phyloP scores from a whole-genome alignment of 2,113 vertebrate species.

The Machaerirhynchus nigripectus region DNA sequence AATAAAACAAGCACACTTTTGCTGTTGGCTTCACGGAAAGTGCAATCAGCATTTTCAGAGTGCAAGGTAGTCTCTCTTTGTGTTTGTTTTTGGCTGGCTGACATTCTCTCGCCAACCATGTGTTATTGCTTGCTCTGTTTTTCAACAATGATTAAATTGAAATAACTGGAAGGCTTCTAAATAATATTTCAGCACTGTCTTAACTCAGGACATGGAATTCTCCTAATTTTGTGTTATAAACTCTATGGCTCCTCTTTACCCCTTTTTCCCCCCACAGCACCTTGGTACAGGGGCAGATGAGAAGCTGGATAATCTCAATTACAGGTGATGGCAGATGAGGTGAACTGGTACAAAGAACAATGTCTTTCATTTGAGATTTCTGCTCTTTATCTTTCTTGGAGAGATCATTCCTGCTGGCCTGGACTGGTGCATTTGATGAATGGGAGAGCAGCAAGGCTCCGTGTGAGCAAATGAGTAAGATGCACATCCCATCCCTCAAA shows the following conservation, averaged over 20 bases:
- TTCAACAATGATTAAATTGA: not conserved
- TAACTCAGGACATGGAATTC: not conserved
- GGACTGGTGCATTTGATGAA: slow-evolving; percentile 11
- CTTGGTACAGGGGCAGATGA: not conserved
- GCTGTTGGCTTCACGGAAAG: slow-evolving; percentile 11
- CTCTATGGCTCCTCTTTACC: not conserved
- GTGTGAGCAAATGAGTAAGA: not conserved
- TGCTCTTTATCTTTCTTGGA: slow-evolving; percentile 25
- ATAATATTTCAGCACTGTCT: not conserved
- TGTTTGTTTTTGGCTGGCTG: not conserved
- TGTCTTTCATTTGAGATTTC: not conserved
- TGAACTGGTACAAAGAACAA: not conserved
- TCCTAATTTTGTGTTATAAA: not conserved
- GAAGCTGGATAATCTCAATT: not conserved
- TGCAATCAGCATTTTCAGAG: slow-evolving; percentile 8
- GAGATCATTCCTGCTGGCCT: not conserved
- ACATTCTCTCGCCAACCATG: not conserved
- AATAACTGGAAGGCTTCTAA: slow-evolving; percentile 7
- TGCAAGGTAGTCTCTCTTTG: not conserved
- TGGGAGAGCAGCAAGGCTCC: not conserved
- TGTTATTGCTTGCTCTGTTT: not conserved
- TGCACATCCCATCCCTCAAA: slow-evolving; percentile 23
- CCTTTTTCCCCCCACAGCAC: not conserved
- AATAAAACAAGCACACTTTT: slow-evolving; percentile 5
- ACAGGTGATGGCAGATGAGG: slow-evolving; percentile 9